Percentiles rank a stretch among this genome's conserved stretches.
phyloP scores from a whole-genome alignment of 2,113 vertebrate genomes.

The Macrotus californicus region DNA sequence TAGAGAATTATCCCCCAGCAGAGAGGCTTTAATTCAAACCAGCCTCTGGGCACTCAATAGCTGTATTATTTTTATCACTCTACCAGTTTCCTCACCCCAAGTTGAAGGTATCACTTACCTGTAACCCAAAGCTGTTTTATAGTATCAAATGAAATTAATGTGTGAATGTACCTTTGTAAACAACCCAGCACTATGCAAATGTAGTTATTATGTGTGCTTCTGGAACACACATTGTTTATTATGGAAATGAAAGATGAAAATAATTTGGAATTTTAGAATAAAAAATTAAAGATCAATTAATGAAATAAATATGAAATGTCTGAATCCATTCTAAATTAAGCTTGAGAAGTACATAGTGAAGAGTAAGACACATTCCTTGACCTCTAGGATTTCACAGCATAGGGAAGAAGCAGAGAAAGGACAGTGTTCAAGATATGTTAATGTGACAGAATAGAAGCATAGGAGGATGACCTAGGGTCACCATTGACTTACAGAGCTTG shows the following conservation, averaged over 20 bases:
- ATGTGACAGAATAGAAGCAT: background rate
- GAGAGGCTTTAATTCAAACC: background rate
- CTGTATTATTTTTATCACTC: background rate
- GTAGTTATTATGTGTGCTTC: background rate
- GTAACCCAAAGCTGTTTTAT: background rate
- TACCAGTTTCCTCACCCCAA: background rate
- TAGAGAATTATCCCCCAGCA: background rate
- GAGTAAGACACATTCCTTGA: background rate
- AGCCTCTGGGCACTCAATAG: background rate
- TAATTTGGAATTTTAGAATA: background rate
- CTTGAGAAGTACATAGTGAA: background rate
- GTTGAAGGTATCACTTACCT: background rate
- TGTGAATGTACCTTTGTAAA: background rate
- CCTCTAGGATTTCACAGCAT: background rate
- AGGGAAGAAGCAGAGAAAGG: background rate
- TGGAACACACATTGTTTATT: background rate
- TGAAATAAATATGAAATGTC: background rate
- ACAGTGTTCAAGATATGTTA: background rate
- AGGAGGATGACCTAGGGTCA: background rate
- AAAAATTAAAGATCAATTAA: background rate
- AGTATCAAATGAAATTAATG: constrained; percentile 5
- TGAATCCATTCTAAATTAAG: background rate
- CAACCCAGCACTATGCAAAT: background rate
- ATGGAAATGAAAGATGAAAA: background rate
- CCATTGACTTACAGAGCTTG: background rate